These are phyloP conservation scores for Eumacrocentrus americanus DNA, from an alignment of 2,888 invertebrate species.

Conservation along the genomic window DNA sequence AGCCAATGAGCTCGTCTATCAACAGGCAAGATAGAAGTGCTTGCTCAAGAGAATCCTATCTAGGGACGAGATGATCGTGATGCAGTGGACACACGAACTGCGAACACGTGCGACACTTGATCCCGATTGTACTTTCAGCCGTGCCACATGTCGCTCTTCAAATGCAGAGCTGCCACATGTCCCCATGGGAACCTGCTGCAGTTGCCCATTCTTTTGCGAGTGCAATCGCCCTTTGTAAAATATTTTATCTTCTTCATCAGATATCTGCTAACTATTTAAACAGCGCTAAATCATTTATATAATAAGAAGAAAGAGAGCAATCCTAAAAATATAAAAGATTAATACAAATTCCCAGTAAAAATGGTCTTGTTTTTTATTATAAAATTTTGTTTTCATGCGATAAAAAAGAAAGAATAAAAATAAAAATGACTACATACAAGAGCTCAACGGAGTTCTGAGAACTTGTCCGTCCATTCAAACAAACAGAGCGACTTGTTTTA, in stretches of 20 bases:
- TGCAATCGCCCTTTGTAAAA: background rate
- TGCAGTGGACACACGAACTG: constrained; percentile 3
- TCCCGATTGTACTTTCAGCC: constrained; percentile 4
- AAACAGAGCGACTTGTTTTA: background rate
- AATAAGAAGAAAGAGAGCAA: too few relatives aligned
- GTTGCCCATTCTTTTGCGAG: background rate
- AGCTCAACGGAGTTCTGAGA: background rate
- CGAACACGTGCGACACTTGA: constrained; percentile 32
- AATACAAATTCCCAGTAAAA: too few relatives aligned
- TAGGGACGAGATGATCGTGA: background rate
- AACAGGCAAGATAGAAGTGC: too few relatives aligned
- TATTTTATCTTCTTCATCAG: background rate
- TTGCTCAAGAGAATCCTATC: background rate
- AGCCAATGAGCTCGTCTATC: too few relatives aligned
- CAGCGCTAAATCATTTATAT: background rate
- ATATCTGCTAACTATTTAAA: background rate
- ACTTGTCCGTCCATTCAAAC: background rate
- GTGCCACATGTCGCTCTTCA: constrained; percentile 18
- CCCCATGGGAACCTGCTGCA: constrained; percentile 22
- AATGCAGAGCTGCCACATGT: constrained; percentile 20
- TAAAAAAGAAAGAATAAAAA: too few relatives aligned
- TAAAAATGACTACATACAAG: background rate
- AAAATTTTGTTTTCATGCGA: too few relatives aligned
- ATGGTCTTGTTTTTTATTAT: too few relatives aligned
- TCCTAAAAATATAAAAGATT: too few relatives aligned